Conservation (phyloP, 1,140 invertebrate species). For the Probaryconus sp. region DNA sequence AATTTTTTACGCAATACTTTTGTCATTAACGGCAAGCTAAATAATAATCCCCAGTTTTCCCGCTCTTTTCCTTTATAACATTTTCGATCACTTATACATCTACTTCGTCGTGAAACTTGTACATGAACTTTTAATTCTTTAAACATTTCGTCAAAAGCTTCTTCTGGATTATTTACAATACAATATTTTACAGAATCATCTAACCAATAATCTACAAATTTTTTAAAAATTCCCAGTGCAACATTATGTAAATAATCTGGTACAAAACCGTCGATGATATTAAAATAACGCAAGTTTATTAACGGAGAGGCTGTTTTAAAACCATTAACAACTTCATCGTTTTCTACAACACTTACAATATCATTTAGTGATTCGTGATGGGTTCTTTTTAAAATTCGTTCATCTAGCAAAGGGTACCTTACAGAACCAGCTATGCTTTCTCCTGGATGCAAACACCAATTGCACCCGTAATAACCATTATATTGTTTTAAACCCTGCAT, state of each 20-base stretch:
- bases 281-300: conserved; percentile 10
- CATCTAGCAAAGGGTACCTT: conserved; percentile 1
- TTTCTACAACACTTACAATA: background rate
- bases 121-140: background rate
- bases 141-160: background rate
- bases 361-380: background rate
- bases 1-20: background rate
- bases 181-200: background rate
- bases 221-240: conserved; percentile 10
- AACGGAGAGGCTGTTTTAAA: conserved; percentile 6
- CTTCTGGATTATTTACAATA: background rate
- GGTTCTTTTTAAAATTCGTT: background rate
- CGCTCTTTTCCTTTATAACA: conserved; percentile 14
- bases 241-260: conserved; percentile 16
- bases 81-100: background rate
- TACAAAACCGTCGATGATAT: conserved; percentile 18
- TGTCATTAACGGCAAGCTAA: conserved; percentile 3
- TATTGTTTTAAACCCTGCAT: conserved; percentile 1
- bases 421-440: background rate
- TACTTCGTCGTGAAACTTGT: conserved; percentile 6
- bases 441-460: conserved; percentile 14
- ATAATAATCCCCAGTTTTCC: conserved; percentile 19
- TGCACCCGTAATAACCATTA: conserved; percentile 13
- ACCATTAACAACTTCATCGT: background rate
- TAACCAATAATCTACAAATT: conserved; percentile 5